Conservation (phyloP, 2,888 invertebrate species). For the Eristalis tenax region DNA sequence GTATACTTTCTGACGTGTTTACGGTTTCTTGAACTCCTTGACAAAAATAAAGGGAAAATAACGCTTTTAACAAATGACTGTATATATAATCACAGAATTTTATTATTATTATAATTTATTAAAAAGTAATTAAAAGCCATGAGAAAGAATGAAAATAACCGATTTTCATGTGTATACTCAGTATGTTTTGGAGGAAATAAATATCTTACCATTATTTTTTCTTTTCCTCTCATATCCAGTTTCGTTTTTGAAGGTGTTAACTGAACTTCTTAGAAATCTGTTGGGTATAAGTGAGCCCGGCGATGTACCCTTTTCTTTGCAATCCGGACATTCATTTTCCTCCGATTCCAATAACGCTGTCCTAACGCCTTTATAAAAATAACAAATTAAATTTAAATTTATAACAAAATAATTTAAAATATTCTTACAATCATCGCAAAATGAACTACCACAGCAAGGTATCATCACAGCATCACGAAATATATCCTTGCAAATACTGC, state of each 20-base stretch:
- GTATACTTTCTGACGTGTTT: background rate
- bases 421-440: constrained; percentile 97
- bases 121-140: too few relatives aligned
- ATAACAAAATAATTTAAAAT: background rate
- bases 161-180: too few relatives aligned
- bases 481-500: constrained; percentile 95
- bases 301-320: constrained; percentile 94
- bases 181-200: background rate
- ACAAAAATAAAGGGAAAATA: background rate
- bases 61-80: too few relatives aligned
- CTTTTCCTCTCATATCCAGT: constrained; percentile 90
- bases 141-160: too few relatives aligned
- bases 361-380: constrained; percentile 87
- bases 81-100: too few relatives aligned
- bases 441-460: constrained; percentile 98
- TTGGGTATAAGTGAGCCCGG: constrained; percentile 97
- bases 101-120: too few relatives aligned
- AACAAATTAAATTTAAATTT: constrained; percentile 10
- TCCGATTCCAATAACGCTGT: constrained; percentile 94
- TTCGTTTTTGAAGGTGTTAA: constrained; percentile 94
- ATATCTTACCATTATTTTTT: constrained; percentile 56
- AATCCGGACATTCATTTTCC: constrained; percentile 97
- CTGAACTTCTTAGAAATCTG: constrained; percentile 93
- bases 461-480: constrained; percentile 98
- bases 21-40: constrained; percentile 33